Base-by-base conservation (phyloP, 2,113 vertebrate species). In the Bombycilla garrulus region DNA sequence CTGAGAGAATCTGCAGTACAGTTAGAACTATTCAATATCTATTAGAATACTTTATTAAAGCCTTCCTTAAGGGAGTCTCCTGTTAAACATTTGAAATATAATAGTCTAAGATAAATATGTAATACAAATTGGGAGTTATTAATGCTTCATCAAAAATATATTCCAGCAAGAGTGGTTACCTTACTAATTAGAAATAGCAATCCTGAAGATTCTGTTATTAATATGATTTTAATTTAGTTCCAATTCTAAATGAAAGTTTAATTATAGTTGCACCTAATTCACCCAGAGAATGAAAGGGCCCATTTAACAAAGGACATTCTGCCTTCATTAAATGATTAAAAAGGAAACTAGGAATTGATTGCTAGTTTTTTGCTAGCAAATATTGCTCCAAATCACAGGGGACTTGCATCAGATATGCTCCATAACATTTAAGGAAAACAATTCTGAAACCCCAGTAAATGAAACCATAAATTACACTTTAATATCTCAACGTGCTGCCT, bases 171-270 rank as follows among this genome's bases (percentile, higher is more conserved):
- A 88, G 44, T 1, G 2, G 65, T 48, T 91, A 81, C 50, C 53
- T 80, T 90, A 77, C 79, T 88, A 96, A 90, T 88, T 81, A 93
- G 83, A 56, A 85, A 60, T 62, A 89, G 70, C 31, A 93, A 58
- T 76, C 33, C 70, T 82, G 42, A 90, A 86, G 58, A 94, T 74
- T 50, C 61, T 70, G 71, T 86, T 92, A 94, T 85, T 97, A 82
- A 93, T 94, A 86, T 73, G 28, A 88, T 95, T 92, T 96, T 97
- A 91, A 97, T 95, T 96, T 90, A 67, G 44, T 83, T 96, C 58
- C 50, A 87, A 60, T 90, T 96, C 67, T 86, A 90, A 97, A 80
- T 0, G 26, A 53, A 96, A 88, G 58, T 94, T 95, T 95, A 96
- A 96, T 92, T 91, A 89, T 91, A 95, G 88, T 82, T 95, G 88